Conservation (phyloP, 2,797 vertebrate species). For the Syndactyla subalaris region DNA sequence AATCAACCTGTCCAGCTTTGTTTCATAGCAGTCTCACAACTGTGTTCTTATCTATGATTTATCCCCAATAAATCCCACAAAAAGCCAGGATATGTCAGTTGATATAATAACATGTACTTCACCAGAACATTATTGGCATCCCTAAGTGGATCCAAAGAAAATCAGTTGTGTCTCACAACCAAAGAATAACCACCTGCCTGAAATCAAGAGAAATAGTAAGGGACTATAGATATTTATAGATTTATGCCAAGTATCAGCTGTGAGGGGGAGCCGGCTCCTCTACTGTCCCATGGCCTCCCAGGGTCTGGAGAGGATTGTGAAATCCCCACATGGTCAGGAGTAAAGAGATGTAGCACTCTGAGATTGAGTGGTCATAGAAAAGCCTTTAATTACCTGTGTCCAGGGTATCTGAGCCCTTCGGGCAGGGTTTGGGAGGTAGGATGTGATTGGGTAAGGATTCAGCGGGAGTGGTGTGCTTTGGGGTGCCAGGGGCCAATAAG, state of each 20-base stretch:
- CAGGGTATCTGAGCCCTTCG: no score
- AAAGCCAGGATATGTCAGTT: background rate
- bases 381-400: no score
- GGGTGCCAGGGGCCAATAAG: no score
- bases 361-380: no score
- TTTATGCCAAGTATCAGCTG: background rate
- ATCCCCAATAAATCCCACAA: background rate
- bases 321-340: no score
- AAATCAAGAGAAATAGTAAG: background rate
- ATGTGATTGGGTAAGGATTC: no score
- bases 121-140: background rate
- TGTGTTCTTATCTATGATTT: background rate
- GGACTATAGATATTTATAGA: background rate
- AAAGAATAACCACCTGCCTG: background rate
- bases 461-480: no score
- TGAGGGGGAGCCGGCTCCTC: no score
- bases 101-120: background rate
- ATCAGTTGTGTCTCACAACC: background rate
- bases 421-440: no score
- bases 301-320: no score
- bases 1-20: background rate
- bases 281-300: no score
- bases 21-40: background rate
- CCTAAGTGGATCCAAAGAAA: background rate
- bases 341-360: no score